Base-by-base conservation (phyloP, 2,113 vertebrate species). In the Bufo bufo region DNA sequence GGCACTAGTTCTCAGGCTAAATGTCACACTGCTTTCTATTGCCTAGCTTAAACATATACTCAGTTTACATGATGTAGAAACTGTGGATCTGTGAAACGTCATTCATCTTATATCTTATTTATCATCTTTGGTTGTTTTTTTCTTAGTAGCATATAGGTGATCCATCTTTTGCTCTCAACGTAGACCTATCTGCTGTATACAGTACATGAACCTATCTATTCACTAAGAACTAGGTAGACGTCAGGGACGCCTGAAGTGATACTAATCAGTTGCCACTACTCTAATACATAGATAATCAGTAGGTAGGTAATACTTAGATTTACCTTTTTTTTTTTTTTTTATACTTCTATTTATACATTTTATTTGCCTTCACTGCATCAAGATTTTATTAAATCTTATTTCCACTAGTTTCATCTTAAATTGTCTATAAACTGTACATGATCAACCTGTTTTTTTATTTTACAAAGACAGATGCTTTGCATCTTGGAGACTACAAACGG, bases 351-450 rank as follows among this genome's bases (percentile, higher is more conserved):
- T 14, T 14, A 66, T 5, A 19, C 33, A 66, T 50, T 50, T 63
- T 63, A 11, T 84, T 50, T 69, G 63, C 65, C 82, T 84, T n/a
- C 71, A 71, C 63, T 71, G 65, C 82, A 84, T 17, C 7, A 71
- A n/a, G n/a, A 10, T 84, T 52, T 74, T 52, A 3, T 84, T 84
- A 45, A 54, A 84, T 50, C 47, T 9, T 20, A 50, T 84, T 82
- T 84, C 63, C 56, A 80, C 20, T 43, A 4, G 16, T 84, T 84
- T 84, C 20, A 69, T 69, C 19, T 23, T 71, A 49, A 59, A 7
- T 43, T 81, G 13, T 47, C 16, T 54, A 58, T 14, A 23, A 43
- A 16, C 6, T 58, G n/a, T 50, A 75, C 16, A 75, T 72, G 43
- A 7, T 72, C 23, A 33, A 20, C 43, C 43, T 79, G 1, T 14